Evolutionary conservation across 2,888 invertebrate species (phyloP), one percentile per base, ranked within the genome.

Genomic region (Pyrrhosoma nymphula): DNA sequence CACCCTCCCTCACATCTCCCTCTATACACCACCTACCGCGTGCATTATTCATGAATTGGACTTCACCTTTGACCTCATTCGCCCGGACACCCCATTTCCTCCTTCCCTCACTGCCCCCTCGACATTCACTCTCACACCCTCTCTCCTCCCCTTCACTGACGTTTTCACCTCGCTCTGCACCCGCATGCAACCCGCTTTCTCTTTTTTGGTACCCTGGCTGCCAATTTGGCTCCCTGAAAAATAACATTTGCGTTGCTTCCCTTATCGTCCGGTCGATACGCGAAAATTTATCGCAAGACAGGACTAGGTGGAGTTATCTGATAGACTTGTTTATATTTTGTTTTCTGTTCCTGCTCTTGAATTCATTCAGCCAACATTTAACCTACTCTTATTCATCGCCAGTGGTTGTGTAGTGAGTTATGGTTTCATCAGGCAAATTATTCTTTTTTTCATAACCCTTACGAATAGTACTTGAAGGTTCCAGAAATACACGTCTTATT

Each of bases 21-120:
- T 55, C 55, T 20, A 1, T 39, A 2, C 89, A 26, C 63, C 56
- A 63, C 63, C 91, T 16, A 39, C 75, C 75, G 47, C 93, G 69
- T 93, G 93, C 93, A 93, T 93, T 93, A 93, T 93, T 93, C 93
- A 93, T 93, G 93, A 93, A 75, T 93, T 69, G 93, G 93, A 93
- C 63, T 93, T 93, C 93, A 93, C 93, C 93, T 93, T 93, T 93
- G 93, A 93, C 93, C 93, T 39, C 93, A 47, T 93, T 93, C 75
- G 93, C 47, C 93, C 69, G 89, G 89, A 56, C 89, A 56, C 56
- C 89, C 89, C 35, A 20, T 88, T 69, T 26, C 18, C 89, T 89
- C 89, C 18, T 55, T 89, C 89, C n/a, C 47, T 55, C 47, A 14
- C 56, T 47, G 10, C 30, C 56, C 63, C 39, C 63, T 35, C 35